Base-by-base conservation (phyloP, 2,888 invertebrate species). In the Rhopalosiphum nymphaeae region DNA sequence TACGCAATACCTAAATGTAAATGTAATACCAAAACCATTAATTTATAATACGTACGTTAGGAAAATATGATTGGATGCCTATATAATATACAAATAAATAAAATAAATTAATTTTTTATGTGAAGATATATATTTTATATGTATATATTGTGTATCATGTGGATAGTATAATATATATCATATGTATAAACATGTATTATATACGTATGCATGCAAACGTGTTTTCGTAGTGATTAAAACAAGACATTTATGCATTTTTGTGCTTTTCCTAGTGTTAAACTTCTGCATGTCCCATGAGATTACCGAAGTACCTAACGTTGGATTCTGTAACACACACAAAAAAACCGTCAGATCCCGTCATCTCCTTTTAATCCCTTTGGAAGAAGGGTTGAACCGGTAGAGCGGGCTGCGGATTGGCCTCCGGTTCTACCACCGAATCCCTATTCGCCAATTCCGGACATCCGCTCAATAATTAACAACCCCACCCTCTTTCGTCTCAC, bases 401-500 rank as follows among this genome's bases (percentile, higher is more conserved):
- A 90, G 86, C 86, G 91, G 94, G 94, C 94, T 91, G 67, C 90
- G 94, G 94, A 91, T 91, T 91, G 94, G 86, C 90, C 94, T 90
- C 94, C 86, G 90, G 94, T 90, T 87, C 86, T 86, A 86, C 94
- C 61, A 46, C 91, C 61, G 94, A 91, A 91, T 86, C 94, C 94
- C 94, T 86, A 87, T 91, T 91, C 94, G 67, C 94, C 91, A 87
- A 94, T 94, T 91, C 94, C 94, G 94, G 94, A 94, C 94, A 67
- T 94, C 94, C 94, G 94, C 91, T 94, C 94, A 94, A 94, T 94
- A 94, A 94, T 94, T 94, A 94, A 94, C 94, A 87, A 94, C 84
- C n/a, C 90, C 91, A 85, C 94, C 94, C 84, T 57, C 90, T 86
- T 91, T 42, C 44, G 13, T 25, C 86, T 85, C 86, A 42, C 61